phyloP scores from a whole-genome alignment of 2,113 vertebrate species.

The Rutilus rutilus region DNA sequence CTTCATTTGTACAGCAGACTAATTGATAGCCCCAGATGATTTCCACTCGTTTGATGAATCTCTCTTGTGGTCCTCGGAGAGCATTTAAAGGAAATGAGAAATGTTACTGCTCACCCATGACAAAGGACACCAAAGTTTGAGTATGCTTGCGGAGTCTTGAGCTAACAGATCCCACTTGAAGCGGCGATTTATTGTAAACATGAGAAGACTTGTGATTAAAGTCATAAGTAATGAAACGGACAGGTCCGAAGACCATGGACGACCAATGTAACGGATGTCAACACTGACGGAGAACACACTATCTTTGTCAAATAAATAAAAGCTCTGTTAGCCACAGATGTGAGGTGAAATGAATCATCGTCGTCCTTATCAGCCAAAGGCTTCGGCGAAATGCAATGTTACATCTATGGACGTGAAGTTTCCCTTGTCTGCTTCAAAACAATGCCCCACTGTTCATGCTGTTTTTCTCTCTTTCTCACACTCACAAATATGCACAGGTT shows the following conservation, averaged over 20 bases:
- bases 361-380: conserved; percentile 52
- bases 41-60: conserved; percentile 53
- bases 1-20: conserved; percentile 44
- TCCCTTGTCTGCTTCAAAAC: conserved; percentile 44
- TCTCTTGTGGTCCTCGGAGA: conserved; percentile 43
- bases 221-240: conserved; percentile 35
- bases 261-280: conserved; percentile 29
- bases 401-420: conserved; percentile 32
- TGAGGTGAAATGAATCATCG: conserved; percentile 55
- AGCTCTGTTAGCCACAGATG: conserved; percentile 47
- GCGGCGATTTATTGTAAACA: conserved; percentile 51
- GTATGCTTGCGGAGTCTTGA: conserved; percentile 30
- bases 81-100: conserved; percentile 57
- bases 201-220: conserved; percentile 49
- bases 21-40: conserved; percentile 53
- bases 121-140: conserved; percentile 53
- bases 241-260: conserved; percentile 16
- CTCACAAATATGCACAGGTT: neutral
- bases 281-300: conserved; percentile 35
- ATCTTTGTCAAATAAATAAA: conserved; percentile 47
- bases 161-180: conserved; percentile 40
- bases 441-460: conserved; percentile 45
- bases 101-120: conserved; percentile 53
- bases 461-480: neutral
- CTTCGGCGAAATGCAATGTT: conserved; percentile 50